Evolutionary conservation across 2,888 invertebrate species (phyloP).

Genomic region (Erebia epiphron): DNA sequence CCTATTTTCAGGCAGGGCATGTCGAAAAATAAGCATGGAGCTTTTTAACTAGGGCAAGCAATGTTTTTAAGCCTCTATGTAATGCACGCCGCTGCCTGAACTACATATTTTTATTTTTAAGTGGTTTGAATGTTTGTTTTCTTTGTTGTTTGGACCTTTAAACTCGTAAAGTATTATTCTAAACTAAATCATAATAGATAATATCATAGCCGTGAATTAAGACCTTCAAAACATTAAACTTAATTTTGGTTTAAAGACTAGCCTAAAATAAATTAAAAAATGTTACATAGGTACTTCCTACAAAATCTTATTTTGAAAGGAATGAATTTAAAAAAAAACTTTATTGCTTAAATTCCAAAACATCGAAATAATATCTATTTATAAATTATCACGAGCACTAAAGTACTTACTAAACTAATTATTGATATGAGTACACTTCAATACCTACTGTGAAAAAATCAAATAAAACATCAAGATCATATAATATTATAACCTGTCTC

Average conservation of each 20-base stretch:
- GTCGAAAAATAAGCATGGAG: no score
- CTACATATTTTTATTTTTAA: no score
- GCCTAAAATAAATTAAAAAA: neutral
- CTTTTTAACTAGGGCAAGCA: no score
- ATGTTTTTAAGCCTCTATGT: no score
- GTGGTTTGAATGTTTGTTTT: no score
- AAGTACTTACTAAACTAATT: slow-evolving; percentile 52
- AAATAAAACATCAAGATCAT: neutral
- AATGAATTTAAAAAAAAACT: neutral
- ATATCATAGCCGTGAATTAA: neutral
- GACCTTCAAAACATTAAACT: neutral
- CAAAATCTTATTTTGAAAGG: slow-evolving; percentile 6
- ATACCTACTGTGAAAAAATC: neutral
- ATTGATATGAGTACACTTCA: slow-evolving; percentile 61
- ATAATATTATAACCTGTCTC: no score
- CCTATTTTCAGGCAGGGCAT: no score
- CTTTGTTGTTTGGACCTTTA: neutral
- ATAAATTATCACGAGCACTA: slow-evolving; percentile 26
- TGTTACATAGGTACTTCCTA: neutral
- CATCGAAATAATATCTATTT: slow-evolving; percentile 11
- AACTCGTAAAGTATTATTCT: neutral
- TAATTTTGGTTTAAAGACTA: slow-evolving; percentile 4
- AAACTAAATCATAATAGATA: neutral
- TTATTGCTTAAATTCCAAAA: slow-evolving; percentile 32
- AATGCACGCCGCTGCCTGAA: no score